Evolutionary conservation across 23 tunicate species (phyloP).

Genomic region (Phallusia fumigata): DNA sequence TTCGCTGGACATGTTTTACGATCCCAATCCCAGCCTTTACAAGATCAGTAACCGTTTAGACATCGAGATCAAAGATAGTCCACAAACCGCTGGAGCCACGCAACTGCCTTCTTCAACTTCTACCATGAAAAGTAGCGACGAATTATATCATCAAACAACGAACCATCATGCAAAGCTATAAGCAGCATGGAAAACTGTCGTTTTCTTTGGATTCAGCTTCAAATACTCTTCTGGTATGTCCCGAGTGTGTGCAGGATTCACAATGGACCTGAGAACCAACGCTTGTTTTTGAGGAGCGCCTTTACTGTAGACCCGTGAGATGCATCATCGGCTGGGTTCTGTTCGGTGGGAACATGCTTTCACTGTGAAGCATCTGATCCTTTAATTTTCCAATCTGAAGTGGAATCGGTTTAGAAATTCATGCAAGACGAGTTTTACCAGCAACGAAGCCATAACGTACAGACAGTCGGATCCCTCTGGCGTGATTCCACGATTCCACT

Average conservation of each 20-base stretch:
- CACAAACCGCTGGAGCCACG: background rate
- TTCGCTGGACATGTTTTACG: background rate
- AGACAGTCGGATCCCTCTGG: background rate
- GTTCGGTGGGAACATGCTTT: background rate
- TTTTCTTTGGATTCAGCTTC: background rate
- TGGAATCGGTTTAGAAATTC: background rate
- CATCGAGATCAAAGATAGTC: background rate
- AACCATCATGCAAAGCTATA: background rate
- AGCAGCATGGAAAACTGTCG: background rate
- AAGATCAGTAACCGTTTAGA: background rate
- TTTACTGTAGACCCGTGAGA: constrained; percentile 3
- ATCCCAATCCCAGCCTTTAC: background rate
- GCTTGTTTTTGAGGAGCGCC: background rate
- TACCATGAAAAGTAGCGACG: background rate
- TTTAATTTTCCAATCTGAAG: background rate
- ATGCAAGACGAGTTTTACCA: background rate
- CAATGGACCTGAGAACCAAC: constrained; percentile 10
- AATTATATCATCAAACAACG: background rate
- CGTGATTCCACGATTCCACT: too few species aligned
- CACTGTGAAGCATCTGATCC: background rate
- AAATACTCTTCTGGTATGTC: background rate
- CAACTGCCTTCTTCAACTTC: constrained; percentile 7
- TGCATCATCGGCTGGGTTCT: constrained; percentile 19
- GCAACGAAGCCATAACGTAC: background rate
- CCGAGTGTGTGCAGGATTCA: background rate